Evolutionary conservation across 2,888 invertebrate genomes (phyloP).

Genomic region (Drosophila pseudotalamancana): DNA sequence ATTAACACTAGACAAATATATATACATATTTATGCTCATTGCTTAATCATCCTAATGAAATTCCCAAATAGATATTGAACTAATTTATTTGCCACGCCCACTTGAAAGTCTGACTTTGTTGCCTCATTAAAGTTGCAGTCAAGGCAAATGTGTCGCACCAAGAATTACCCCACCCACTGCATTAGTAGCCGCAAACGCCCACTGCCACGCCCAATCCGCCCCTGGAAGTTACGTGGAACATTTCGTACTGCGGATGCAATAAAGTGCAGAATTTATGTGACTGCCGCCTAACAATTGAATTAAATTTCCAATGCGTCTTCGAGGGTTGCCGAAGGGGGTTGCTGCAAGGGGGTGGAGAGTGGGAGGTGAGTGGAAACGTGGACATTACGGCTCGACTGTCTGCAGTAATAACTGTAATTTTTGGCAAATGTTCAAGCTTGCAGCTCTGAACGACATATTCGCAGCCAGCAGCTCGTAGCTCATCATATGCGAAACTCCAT

Average conservation of each 20-base stretch:
- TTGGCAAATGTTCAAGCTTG: slow-evolving; percentile 66
- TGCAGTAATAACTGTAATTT: slow-evolving; percentile 79
- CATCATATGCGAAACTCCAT: slow-evolving; percentile 38
- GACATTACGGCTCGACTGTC: slow-evolving; percentile 57
- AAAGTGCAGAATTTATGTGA: slow-evolving; percentile 76
- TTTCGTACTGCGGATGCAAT: slow-evolving; percentile 77
- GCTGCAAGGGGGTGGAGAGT: background rate
- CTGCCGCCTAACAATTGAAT: slow-evolving; percentile 73
- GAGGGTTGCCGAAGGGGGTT: background rate
- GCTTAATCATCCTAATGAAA: too few species aligned
- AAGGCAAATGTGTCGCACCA: slow-evolving; percentile 24
- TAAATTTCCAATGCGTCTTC: slow-evolving; percentile 74
- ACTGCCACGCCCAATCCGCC: background rate
- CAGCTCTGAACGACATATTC: slow-evolving; percentile 4
- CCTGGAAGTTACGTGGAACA: slow-evolving; percentile 52
- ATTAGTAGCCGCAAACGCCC: background rate
- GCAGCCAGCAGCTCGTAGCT: slow-evolving; percentile 25
- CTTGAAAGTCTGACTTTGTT: slow-evolving; percentile 40
- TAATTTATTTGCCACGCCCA: slow-evolving; percentile 18
- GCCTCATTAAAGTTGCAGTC: slow-evolving; percentile 65
- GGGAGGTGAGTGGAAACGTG: slow-evolving; percentile 18
- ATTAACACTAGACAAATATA: too few species aligned
- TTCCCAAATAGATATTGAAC: slow-evolving; percentile 26
- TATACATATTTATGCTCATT: too few species aligned
- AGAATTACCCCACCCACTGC: too few species aligned